Evolutionary conservation across 2,797 vertebrate genomes (phyloP).

Genomic region (Kryptolebias ocellatus): DNA sequence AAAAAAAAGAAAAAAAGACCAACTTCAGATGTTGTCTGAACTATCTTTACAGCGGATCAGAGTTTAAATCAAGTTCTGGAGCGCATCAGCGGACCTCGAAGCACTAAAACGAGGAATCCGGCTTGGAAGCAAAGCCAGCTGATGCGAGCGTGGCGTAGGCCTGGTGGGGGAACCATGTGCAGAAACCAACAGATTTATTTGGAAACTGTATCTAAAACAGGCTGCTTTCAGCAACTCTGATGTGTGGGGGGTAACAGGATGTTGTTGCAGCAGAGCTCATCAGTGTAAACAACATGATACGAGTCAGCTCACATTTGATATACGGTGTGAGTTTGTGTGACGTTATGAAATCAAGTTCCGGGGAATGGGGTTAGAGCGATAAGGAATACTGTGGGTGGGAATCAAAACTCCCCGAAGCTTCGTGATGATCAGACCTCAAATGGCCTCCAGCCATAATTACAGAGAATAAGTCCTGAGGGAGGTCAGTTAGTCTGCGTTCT

Average conservation of each 20-base stretch:
- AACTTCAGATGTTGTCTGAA: not conserved
- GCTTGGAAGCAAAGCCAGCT: conserved; percentile 6
- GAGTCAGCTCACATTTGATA: too few species aligned
- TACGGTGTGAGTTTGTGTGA: not conserved
- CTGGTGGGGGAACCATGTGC: not conserved
- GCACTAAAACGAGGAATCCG: not conserved
- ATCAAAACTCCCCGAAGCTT: conserved; percentile 9
- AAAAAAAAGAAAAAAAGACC: too few species aligned
- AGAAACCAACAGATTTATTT: not conserved
- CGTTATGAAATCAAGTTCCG: not conserved
- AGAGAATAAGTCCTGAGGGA: conserved; percentile 11
- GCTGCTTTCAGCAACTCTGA: not conserved
- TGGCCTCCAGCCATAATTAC: conserved; percentile 8
- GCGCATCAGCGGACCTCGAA: not conserved
- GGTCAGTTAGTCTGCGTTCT: conserved; percentile 18
- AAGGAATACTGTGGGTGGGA: conserved; percentile 31
- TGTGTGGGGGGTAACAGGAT: too few species aligned
- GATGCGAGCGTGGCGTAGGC: not conserved
- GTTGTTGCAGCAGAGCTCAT: too few species aligned
- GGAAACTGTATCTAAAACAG: not conserved
- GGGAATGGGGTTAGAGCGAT: conserved; percentile 6
- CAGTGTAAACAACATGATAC: too few species aligned
- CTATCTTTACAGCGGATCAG: not conserved
- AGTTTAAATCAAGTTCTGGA: not conserved
- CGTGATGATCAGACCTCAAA: conserved; percentile 3